These are phyloP conservation scores for Coecobrya sp. DNA, from an alignment of 2,888 invertebrate species.

Conservation along the genomic window DNA sequence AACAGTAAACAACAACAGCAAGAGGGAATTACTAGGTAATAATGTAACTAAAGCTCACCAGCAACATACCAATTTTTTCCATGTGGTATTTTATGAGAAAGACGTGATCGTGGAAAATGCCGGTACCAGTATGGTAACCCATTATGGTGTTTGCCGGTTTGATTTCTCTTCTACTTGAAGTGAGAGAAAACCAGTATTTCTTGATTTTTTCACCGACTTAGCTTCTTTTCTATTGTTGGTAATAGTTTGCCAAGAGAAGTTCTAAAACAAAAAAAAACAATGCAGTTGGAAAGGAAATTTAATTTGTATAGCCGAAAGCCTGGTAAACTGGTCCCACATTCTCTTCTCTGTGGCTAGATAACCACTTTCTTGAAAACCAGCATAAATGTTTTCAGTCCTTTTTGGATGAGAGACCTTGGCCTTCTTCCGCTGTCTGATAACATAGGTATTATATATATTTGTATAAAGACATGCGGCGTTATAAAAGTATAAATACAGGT, in stretches of 20 bases:
- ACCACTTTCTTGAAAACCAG: slow-evolving; percentile 7
- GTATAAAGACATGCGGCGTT: background rate
- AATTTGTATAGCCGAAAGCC: slow-evolving; percentile 58
- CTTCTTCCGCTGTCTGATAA: slow-evolving; percentile 73
- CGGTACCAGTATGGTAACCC: slow-evolving; percentile 69
- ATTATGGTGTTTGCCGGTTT: slow-evolving; percentile 29
- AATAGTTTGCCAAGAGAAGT: slow-evolving; percentile 36
- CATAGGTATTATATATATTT: background rate
- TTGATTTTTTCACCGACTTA: slow-evolving; percentile 70
- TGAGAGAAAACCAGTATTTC: slow-evolving; percentile 76
- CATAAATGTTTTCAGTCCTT: slow-evolving; percentile 31
- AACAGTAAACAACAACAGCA: slow-evolving; percentile 55
- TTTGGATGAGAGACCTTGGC: slow-evolving; percentile 74
- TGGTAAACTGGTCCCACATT: slow-evolving; percentile 64
- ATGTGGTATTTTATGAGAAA: slow-evolving; percentile 28
- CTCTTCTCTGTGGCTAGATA: background rate
- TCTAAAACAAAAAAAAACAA: background rate
- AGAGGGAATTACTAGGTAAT: background rate
- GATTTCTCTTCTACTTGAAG: background rate
- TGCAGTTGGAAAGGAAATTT: slow-evolving; percentile 60
- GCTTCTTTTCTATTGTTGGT: slow-evolving; percentile 21
- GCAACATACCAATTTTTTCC: slow-evolving; percentile 22
- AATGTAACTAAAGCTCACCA: slow-evolving; percentile 9
- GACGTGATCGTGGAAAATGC: slow-evolving; percentile 68
- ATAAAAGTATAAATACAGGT: slow-evolving; percentile 4